phyloP scores from a whole-genome alignment of 2,888 invertebrate genomes.

The Poecilobothrus nobilitatus region DNA sequence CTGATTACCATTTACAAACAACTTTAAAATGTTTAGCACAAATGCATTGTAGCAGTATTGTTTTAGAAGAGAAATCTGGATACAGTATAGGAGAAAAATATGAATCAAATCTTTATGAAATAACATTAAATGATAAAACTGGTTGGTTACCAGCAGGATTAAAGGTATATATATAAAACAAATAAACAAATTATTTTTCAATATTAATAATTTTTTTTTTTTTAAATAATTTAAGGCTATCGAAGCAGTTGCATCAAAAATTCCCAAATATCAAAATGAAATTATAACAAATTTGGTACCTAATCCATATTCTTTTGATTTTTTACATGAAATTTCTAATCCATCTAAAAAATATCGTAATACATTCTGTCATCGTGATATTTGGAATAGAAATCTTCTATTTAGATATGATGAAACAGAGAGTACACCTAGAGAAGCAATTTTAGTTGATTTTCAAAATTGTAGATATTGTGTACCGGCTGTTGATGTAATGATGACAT shows the following conservation, averaged over 20 bases:
- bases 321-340: conserved; percentile 9
- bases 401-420: conserved; percentile 22
- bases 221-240: not conserved
- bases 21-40: conserved; percentile 35
- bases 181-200: not conserved
- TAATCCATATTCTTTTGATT: not conserved
- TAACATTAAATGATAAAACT: not conserved
- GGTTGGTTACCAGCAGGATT: conserved; percentile 16
- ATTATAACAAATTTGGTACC: conserved; percentile 2
- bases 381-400: conserved; percentile 35
- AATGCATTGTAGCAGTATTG: conserved; percentile 37
- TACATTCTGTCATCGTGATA: conserved; percentile 34
- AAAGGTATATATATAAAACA: too few relatives aligned
- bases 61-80: conserved; percentile 30
- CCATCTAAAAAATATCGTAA: conserved; percentile 26
- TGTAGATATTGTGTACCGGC: conserved; percentile 53
- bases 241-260: conserved; percentile 2
- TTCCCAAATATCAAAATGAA: conserved; percentile 16
- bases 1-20: conserved; percentile 26
- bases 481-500: conserved; percentile 43
- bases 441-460: conserved; percentile 57
- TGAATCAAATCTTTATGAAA: conserved; percentile 11
- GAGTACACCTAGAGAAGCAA: conserved; percentile 33
- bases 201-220: not conserved
- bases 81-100: conserved; percentile 17